phyloP scores from a whole-genome alignment of 2,113 vertebrate species.

The Nannobrachium achirus region DNA sequence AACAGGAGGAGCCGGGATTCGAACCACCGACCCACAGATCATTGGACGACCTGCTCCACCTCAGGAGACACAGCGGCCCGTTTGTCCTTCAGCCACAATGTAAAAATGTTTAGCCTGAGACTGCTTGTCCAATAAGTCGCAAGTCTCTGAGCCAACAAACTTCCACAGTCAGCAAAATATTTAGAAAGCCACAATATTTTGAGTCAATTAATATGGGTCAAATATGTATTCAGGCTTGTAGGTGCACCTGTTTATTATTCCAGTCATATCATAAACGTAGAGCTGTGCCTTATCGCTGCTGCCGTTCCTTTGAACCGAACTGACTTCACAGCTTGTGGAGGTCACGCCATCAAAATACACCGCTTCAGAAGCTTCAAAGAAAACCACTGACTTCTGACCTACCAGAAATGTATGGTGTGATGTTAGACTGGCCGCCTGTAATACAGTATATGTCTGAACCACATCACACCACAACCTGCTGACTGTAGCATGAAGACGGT shows the following conservation, averaged over 20 bases:
- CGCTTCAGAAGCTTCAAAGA: conserved; percentile 65
- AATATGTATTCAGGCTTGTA: conserved; percentile 23
- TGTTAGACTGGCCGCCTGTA: conserved; percentile 25
- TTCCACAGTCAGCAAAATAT: no score
- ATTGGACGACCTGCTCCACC: no score
- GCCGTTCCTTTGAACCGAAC: conserved; percentile 53
- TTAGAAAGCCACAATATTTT: conserved; percentile 1
- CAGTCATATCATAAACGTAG: conserved; percentile 12
- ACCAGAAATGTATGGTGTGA: conserved; percentile 40
- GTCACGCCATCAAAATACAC: no score
- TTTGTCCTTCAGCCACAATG: no score
- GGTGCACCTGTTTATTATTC: conserved; percentile 18
- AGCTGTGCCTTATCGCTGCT: conserved; percentile 21
- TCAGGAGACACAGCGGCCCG: no score
- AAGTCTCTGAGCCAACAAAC: no score
- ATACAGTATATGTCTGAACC: conserved; percentile 17
- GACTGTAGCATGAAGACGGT: not conserved
- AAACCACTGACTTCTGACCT: conserved; percentile 55
- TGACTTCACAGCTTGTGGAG: no score
- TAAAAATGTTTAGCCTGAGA: no score
- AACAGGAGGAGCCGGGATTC: no score
- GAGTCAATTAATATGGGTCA: conserved; percentile 31
- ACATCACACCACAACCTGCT: conserved; percentile 24
- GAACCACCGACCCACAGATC: no score
- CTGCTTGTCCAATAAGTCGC: no score